phyloP scores from a whole-genome alignment of 1,140 invertebrate species.

The Thaumatotibia leucotreta region DNA sequence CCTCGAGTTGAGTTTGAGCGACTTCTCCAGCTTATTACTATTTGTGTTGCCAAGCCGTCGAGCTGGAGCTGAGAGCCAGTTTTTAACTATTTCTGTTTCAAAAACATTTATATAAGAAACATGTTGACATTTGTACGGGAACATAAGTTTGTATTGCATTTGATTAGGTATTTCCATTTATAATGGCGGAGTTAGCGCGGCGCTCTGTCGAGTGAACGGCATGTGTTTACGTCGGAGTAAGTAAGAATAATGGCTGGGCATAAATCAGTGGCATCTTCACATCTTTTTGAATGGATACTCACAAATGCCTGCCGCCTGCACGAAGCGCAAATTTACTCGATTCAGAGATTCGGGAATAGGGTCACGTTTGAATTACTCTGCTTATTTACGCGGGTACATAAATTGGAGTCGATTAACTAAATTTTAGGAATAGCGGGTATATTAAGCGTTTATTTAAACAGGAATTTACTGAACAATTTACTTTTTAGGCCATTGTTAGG shows the following conservation, averaged over 20 bases:
- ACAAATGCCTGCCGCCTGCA: constrained; percentile 40
- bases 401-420: constrained; percentile 3
- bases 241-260: constrained; percentile 50
- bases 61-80: not conserved
- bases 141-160: not conserved
- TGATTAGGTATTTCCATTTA: constrained; percentile 14
- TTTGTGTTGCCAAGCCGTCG: constrained; percentile 46
- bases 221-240: constrained; percentile 51
- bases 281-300: constrained; percentile 49
- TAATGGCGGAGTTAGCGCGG: constrained; percentile 15
- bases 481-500: not conserved
- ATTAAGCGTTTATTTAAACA: not conserved
- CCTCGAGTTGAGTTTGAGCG: constrained; percentile 40
- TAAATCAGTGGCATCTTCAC: constrained; percentile 52
- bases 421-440: not conserved
- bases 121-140: not conserved
- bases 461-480: not conserved
- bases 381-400: constrained; percentile 7
- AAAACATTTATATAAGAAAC: not conserved
- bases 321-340: constrained; percentile 27
- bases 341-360: constrained; percentile 17
- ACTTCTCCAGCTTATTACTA: constrained; percentile 60
- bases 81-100: constrained; percentile 2
- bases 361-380: constrained; percentile 10
- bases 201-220: constrained; percentile 32